Conservation (phyloP, 1,140 invertebrate species). For the Tribolium madens region DNA sequence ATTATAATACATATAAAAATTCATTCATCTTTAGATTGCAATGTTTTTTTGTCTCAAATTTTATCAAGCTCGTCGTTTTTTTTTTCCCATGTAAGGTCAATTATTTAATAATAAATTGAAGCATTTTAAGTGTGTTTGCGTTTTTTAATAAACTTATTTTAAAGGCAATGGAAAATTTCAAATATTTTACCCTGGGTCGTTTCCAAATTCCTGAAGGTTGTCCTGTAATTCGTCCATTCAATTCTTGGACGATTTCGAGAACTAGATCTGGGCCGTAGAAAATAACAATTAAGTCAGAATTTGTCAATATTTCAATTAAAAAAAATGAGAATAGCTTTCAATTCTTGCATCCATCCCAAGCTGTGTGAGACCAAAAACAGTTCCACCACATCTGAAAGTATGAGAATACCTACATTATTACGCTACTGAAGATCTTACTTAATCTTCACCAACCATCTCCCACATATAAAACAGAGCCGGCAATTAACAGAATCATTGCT, state of each 20-base stretch:
- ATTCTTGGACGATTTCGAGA: conserved; percentile 8
- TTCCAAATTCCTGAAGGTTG: background rate
- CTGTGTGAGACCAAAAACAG: conserved; percentile 37
- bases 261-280: background rate
- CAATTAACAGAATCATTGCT: conserved; percentile 49
- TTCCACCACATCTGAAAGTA: conserved; percentile 48
- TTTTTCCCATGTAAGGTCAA: background rate
- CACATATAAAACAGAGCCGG: conserved; percentile 53
- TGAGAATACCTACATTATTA: conserved; percentile 48
- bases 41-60: too few relatives aligned
- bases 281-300: conserved; percentile 17
- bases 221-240: background rate
- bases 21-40: too few relatives aligned
- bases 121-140: too few relatives aligned
- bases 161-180: background rate
- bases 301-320: conserved; percentile 38
- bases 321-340: conserved; percentile 39
- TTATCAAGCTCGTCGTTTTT: too few relatives aligned
- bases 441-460: conserved; percentile 52
- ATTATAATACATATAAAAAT: too few relatives aligned
- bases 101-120: background rate
- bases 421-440: conserved; percentile 52
- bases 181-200: background rate
- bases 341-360: conserved; percentile 27
- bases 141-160: background rate